Evolutionary conservation across 2,113 vertebrate species (phyloP), one percentile per base, ranked within the genome.

Genomic region (Notechis scutatus): DNA sequence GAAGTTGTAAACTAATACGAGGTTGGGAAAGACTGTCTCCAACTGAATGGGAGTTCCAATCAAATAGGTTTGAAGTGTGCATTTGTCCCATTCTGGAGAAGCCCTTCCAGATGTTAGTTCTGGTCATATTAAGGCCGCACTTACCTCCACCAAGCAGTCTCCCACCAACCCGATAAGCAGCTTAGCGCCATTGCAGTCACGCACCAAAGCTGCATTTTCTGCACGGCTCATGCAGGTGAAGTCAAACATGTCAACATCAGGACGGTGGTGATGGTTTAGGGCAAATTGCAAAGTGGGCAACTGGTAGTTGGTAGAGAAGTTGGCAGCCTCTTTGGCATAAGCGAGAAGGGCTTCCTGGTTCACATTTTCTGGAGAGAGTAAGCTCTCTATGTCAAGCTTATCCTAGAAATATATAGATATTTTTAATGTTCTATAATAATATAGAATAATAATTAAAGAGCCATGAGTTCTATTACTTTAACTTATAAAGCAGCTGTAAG

Each of bases 101-200:
- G 4, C 8, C 64, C 15, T 10, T 3, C 23, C 55, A 89, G 15
- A 85, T 26, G 14, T n/a, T 23, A 14, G 23, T 90, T 89, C 56
- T 11, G 45, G 24, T 93, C 74, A 54, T n/a, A 9, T 34, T 55
- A 57, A 20, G 2, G 23, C 47, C 18, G 0, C 34, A 54, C 98
- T 95, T 97, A 99, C 99, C 98, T 99, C 99, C 95, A 99, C 98
- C 90, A 99, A 96, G 90, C 98, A 99, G 97, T 99, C 99, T 90
- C 99, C 99, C 90, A 99, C 98, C 87, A 99, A 98, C 87, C 96
- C 98, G 0, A 98, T 92, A 90, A 98, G 94, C 91, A 99, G 91
- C 2, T 96, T 97, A 94, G 93, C 95, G 20, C 98, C 98, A 0
- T 91, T 95, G 92, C 97, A 96, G 96, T 99, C 98, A 92, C 96